Base-by-base conservation (phyloP, 2,797 vertebrate species). In the Clarias pachynema region DNA sequence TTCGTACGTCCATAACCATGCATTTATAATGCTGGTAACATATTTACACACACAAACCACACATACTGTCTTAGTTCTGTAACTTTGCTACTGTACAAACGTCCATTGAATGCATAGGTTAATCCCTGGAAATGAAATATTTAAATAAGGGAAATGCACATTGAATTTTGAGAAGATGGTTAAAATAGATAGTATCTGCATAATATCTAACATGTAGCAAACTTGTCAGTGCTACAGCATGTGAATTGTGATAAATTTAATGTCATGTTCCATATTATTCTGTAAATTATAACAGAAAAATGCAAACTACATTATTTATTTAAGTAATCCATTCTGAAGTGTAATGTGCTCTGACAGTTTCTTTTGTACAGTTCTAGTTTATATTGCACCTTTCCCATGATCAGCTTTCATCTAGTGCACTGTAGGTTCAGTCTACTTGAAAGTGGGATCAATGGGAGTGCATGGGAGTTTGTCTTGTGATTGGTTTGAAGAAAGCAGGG, bases 381-480 rank as follows among this genome's bases (percentile, higher is more conserved):
- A 8, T 53, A 60, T 26, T 60, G 62, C 26, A 10, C 37, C 6
- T 63, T 81, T 69, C 40, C 49, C 6, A 57, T 78, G 66, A 66
- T 53, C 74, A 29, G 37, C 63, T 14, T 29, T 79, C 16, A 5
- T 24, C 44, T 63, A 14, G 29, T 74, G 40, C 73, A 56, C 75
- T 87, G 65, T 86, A 85, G 40, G 44, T 84, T 26, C 81, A 80
- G 37, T 88, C 79, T 77, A 84, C 77, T 75, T 85, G 80, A 91
- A 89, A 72, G 49, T 53, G 10, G 49, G 86, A 87, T 89, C 70
- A 89, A 73, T 83, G 59, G 85, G 84, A 89, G 79, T 75, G 90
- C 90, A 82, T 90, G 87, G 91, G 89, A 91, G 90, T 92, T 73
- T 87, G 92, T 94, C 93, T 92, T 89, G 91, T 95, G 93, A 95